Conservation (phyloP, 2,797 vertebrate species). For the Amblyopsis hoosieri region DNA sequence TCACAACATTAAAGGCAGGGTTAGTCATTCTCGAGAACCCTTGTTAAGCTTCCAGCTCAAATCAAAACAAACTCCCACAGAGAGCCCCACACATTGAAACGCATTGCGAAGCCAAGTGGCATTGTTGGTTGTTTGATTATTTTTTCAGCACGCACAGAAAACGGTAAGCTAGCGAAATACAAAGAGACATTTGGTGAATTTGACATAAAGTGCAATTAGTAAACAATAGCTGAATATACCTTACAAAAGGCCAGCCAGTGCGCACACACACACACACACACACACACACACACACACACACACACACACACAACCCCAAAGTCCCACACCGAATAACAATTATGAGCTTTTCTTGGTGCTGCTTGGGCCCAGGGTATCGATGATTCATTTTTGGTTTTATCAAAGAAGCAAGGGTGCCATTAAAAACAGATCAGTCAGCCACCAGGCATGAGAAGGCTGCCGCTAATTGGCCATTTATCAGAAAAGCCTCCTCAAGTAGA, state of each 20-base stretch:
- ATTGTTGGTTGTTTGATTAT: too few relatives aligned
- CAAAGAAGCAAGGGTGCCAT: conserved; percentile 80
- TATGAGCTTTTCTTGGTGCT: conserved; percentile 56
- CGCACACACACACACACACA: conserved; percentile 3
- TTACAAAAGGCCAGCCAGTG: conserved; percentile 17
- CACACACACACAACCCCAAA: conserved; percentile 25
- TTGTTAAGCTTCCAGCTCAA: too few relatives aligned
- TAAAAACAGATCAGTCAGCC: conserved; percentile 84
- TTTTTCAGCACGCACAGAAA: too few relatives aligned
- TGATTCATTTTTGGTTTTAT: conserved; percentile 82
- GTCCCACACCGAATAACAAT: conserved; percentile 67
- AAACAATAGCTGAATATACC: too few relatives aligned
- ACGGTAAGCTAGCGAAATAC: too few relatives aligned
- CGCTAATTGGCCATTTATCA: conserved; percentile 85
- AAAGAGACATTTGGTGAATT: too few relatives aligned
- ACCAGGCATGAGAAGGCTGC: conserved; percentile 71
- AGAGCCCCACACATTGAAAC: too few relatives aligned
- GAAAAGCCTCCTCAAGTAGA: conserved; percentile 73
- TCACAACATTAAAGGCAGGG: too few relatives aligned
- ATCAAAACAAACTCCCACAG: too few relatives aligned
- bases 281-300: conserved; percentile 5
- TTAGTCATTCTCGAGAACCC: too few relatives aligned
- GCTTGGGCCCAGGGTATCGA: conserved; percentile 68
- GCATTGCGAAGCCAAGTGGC: too few relatives aligned
- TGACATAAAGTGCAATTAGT: too few relatives aligned